phyloP scores from a whole-genome alignment of 2,113 vertebrate species.

The Proteles cristata region DNA sequence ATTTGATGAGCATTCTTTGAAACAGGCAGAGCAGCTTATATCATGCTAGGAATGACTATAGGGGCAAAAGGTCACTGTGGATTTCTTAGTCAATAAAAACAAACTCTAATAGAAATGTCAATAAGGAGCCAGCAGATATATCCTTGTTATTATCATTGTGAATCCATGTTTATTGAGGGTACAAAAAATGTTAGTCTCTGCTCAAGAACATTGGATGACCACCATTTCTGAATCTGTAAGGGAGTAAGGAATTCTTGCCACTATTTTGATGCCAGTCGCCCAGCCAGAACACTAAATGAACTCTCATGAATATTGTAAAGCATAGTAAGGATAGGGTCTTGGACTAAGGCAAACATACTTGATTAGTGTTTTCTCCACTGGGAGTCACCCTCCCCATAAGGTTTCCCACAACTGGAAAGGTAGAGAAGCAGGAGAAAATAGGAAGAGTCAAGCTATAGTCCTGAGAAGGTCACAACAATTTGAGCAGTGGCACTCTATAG shows the following conservation, averaged over 20 bases:
- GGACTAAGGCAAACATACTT: background rate
- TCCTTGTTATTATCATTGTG: background rate
- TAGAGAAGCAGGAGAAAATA: background rate
- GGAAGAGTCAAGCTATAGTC: background rate
- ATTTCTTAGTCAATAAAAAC: slow-evolving; percentile 54
- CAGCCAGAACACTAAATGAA: slow-evolving; percentile 51
- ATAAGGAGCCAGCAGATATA: slow-evolving; percentile 49
- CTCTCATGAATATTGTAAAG: slow-evolving; percentile 36
- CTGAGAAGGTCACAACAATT: background rate
- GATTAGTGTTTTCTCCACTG: slow-evolving; percentile 29
- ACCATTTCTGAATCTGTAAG: slow-evolving; percentile 11
- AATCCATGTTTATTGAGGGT: slow-evolving; percentile 60
- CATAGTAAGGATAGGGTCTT: background rate
- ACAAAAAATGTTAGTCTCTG: slow-evolving; percentile 42
- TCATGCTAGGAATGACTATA: background rate
- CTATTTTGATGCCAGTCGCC: slow-evolving; percentile 41
- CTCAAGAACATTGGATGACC: slow-evolving; percentile 43
- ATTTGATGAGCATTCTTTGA: slow-evolving; percentile 60
- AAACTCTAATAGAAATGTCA: slow-evolving; percentile 51
- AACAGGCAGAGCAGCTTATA: slow-evolving; percentile 27
- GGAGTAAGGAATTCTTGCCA: background rate
- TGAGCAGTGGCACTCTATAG: background rate
- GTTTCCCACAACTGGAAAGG: background rate
- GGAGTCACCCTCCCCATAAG: background rate
- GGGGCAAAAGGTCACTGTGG: background rate